phyloP scores from a whole-genome alignment of 92 coral and sea anemone genomes.

The Metridium senile region DNA sequence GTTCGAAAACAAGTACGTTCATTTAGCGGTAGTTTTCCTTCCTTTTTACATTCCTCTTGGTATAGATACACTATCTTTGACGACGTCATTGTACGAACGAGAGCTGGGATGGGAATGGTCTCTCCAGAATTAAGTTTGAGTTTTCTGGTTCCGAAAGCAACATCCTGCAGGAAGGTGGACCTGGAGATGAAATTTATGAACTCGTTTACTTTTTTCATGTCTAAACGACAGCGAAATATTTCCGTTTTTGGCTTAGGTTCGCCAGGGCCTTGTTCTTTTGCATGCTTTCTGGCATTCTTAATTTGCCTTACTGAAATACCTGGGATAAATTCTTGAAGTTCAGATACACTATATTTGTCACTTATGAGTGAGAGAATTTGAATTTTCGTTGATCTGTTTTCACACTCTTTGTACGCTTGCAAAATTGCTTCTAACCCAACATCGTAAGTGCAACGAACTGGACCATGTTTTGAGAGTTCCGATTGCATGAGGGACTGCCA shows the following conservation, averaged over 20 bases:
- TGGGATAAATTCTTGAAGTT: slow-evolving; percentile 50
- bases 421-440: neutral
- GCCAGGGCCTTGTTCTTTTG: slow-evolving; percentile 31
- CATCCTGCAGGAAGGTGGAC: slow-evolving; percentile 49
- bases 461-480: neutral
- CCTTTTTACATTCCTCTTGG: slow-evolving; percentile 26
- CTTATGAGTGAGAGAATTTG: neutral
- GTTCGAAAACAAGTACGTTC: slow-evolving; percentile 47
- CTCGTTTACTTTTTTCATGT: slow-evolving; percentile 38
- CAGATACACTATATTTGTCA: slow-evolving; percentile 37
- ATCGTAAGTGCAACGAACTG: neutral
- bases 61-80: slow-evolving; percentile 35
- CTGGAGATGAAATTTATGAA: slow-evolving; percentile 43
- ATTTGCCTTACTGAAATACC: slow-evolving; percentile 55
- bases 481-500: neutral
- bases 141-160: slow-evolving; percentile 47
- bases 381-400: neutral
- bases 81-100: slow-evolving; percentile 49
- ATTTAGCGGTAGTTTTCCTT: slow-evolving; percentile 11
- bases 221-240: slow-evolving; percentile 40
- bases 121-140: slow-evolving; percentile 44
- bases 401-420: neutral
- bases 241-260: slow-evolving; percentile 16
- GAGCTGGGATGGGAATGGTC: slow-evolving; percentile 1
- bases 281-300: slow-evolving; percentile 51